phyloP scores from a whole-genome alignment of 2,113 vertebrate genomes.

The Progne subis region DNA sequence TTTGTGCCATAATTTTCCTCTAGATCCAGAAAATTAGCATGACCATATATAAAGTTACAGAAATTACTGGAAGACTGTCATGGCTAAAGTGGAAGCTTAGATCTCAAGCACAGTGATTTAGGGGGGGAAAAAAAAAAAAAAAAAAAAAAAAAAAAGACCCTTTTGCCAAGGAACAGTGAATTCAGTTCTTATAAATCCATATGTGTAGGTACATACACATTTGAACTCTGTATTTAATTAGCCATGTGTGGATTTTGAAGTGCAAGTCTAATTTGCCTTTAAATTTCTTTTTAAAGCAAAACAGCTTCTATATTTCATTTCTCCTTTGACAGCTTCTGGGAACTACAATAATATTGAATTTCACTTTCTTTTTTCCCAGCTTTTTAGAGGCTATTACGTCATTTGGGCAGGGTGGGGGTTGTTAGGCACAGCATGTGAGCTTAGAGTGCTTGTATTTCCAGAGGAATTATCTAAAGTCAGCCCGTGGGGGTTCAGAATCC shows the following conservation, averaged over 20 bases:
- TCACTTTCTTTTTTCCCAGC: constrained; percentile 16
- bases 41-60: neutral
- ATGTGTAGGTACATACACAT: neutral
- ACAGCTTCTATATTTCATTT: neutral
- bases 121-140: neutral
- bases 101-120: neutral
- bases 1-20: neutral
- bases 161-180: neutral
- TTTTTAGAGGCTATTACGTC: neutral
- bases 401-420: neutral
- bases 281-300: neutral
- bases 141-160: neutral
- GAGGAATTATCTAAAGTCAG: neutral
- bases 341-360: constrained; percentile 29
- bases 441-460: neutral
- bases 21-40: neutral
- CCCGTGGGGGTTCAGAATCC: neutral
- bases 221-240: constrained; percentile 2
- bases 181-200: neutral
- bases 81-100: neutral
- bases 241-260: neutral
- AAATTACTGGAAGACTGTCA: neutral
- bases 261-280: neutral
- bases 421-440: neutral
- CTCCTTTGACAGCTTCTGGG: constrained; percentile 17